These are phyloP conservation scores for Acanthosepion pharaonis DNA, from an alignment of 2,888 invertebrate species.

Conservation along the genomic window DNA sequence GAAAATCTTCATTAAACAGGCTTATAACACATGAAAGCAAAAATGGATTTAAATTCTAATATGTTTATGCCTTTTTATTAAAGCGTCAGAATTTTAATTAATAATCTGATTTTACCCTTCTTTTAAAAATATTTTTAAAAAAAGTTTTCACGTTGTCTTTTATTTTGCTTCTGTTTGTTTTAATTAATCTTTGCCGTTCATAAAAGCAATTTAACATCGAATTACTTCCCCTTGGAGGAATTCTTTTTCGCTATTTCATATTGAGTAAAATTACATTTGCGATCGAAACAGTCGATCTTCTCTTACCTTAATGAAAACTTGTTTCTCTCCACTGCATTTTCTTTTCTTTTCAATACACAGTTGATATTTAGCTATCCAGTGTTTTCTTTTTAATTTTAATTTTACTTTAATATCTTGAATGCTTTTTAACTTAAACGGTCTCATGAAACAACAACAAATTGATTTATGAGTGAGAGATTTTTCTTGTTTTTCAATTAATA, in stretches of 20 bases:
- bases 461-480: slow-evolving; percentile 11
- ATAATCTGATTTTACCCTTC: background rate
- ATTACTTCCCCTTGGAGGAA: too few species aligned
- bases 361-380: background rate
- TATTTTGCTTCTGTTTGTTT: background rate
- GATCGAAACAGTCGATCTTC: background rate
- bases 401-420: background rate
- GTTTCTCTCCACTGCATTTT: background rate
- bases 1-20: background rate
- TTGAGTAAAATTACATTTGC: background rate
- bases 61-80: background rate
- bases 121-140: background rate
- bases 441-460: background rate
- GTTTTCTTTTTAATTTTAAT: background rate
- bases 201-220: background rate
- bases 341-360: background rate
- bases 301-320: background rate
- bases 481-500: background rate
- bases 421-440: background rate
- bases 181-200: too few species aligned
- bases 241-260: background rate
- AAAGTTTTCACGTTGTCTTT: background rate
- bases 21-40: background rate
- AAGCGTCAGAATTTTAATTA: background rate
- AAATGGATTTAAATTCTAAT: background rate